These are phyloP conservation scores for Sapajus apella DNA, from an alignment of 2,113 vertebrate species.

Conservation along the genomic window DNA sequence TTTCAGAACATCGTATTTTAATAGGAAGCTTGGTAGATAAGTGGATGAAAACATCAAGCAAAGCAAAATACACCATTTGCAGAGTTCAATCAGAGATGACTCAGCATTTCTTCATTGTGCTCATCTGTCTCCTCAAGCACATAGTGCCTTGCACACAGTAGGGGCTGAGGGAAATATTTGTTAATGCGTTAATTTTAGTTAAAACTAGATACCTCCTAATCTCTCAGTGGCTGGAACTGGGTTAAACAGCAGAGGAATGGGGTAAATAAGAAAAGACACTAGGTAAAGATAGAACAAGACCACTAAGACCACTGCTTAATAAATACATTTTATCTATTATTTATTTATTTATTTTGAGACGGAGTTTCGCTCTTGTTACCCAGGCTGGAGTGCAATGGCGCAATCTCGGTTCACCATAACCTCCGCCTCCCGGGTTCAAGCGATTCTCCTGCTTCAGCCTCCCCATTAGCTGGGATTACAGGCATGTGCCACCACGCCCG, in stretches of 20 bases:
- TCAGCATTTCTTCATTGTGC: neutral
- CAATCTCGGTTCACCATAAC: too few species aligned
- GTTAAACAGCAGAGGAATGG: neutral
- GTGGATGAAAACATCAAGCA: constrained; percentile 9
- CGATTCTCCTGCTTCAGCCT: too few species aligned
- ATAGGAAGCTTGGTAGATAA: constrained; percentile 24
- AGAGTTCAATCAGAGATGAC: neutral
- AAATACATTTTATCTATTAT: neutral
- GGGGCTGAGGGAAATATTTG: neutral
- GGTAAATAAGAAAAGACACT: neutral
- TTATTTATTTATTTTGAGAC: too few species aligned
- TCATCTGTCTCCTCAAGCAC: too few species aligned
- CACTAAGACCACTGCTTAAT: neutral
- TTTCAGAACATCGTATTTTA: constrained; percentile 21
- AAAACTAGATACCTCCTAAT: neutral
- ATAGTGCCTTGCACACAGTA: neutral
- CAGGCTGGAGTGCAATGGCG: too few species aligned
- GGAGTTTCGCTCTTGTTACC: too few species aligned
- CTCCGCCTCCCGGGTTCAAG: too few species aligned
- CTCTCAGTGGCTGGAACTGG: neutral
- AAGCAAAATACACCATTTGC: constrained; percentile 15
- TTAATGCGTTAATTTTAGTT: neutral
- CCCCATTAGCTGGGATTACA: too few species aligned
- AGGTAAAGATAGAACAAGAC: neutral
- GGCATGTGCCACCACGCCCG: too few species aligned